These are phyloP conservation scores for Macrotus californicus DNA, from an alignment of 2,113 vertebrate species.

Conservation along the genomic window DNA sequence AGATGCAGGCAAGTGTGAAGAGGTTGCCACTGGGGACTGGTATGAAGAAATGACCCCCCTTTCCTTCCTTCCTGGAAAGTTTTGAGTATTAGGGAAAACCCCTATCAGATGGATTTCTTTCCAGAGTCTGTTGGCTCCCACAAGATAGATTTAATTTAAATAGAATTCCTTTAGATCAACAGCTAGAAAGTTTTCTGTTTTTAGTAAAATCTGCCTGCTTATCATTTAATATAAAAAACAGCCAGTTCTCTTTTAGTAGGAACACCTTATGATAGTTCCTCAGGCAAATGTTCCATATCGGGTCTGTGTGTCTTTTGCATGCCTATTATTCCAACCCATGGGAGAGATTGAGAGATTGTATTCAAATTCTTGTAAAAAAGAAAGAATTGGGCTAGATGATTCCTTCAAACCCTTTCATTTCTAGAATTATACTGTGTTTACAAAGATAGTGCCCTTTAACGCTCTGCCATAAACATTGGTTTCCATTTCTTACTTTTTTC, in stretches of 20 bases:
- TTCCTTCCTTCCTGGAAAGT: not conserved
- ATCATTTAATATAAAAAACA: constrained; percentile 20
- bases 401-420: not conserved
- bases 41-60: not conserved
- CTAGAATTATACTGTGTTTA: not conserved
- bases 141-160: not conserved
- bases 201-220: not conserved
- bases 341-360: not conserved
- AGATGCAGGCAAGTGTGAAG: not conserved
- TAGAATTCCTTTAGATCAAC: not conserved
- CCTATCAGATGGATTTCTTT: not conserved
- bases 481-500: not conserved
- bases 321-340: not conserved
- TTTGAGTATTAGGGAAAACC: not conserved
- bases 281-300: not conserved
- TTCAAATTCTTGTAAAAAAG: constrained; percentile 11
- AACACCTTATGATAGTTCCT: not conserved
- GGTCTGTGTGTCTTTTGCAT: not conserved
- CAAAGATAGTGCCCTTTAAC: not conserved
- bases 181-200: not conserved
- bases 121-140: not conserved
- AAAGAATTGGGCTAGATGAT: not conserved
- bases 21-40: not conserved
- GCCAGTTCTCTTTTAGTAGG: not conserved
- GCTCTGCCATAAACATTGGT: not conserved